Evolutionary conservation across 2,888 invertebrate species (phyloP).

Genomic region (Nebria brevicollis): DNA sequence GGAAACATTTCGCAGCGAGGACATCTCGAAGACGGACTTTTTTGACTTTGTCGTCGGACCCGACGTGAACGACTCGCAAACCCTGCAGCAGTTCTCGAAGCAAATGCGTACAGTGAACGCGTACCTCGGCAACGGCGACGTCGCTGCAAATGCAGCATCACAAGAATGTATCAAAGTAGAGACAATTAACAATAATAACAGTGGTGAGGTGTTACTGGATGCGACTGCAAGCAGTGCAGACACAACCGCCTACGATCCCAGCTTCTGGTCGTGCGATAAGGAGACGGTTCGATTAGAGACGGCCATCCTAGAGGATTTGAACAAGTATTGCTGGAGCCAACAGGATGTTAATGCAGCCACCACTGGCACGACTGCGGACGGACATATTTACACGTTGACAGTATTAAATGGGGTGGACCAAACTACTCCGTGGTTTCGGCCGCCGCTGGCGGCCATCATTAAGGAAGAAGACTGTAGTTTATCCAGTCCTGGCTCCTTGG

Average conservation of each 20-base stretch:
- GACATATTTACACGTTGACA: constrained; percentile 86
- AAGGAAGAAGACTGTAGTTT: constrained; percentile 73
- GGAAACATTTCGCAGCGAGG: constrained; percentile 81
- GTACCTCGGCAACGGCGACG: constrained; percentile 68
- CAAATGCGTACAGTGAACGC: constrained; percentile 76
- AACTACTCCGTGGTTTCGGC: constrained; percentile 64
- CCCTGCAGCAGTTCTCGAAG: constrained; percentile 71
- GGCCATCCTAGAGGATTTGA: constrained; percentile 84
- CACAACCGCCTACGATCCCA: constrained; percentile 58
- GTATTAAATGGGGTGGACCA: constrained; percentile 80
- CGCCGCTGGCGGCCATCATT: constrained; percentile 71
- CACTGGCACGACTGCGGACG: constrained; percentile 73
- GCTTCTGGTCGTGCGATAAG: constrained; percentile 78
- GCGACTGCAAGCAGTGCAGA: constrained; percentile 55
- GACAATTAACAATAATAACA: constrained; percentile 71
- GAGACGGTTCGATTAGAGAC: constrained; percentile 77
- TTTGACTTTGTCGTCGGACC: constrained; percentile 89
- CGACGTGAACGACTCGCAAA: constrained; percentile 74
- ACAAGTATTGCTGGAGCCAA: constrained; percentile 85
- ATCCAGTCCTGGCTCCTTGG: constrained; percentile 70
- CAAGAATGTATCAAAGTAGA: constrained; percentile 59
- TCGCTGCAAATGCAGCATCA: constrained; percentile 58
- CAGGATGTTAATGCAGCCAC: constrained; percentile 61
- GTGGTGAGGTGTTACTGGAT: constrained; percentile 58
- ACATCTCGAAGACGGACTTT: constrained; percentile 87